phyloP scores from a whole-genome alignment of 2,888 invertebrate species.

The Ethmia dodecea region DNA sequence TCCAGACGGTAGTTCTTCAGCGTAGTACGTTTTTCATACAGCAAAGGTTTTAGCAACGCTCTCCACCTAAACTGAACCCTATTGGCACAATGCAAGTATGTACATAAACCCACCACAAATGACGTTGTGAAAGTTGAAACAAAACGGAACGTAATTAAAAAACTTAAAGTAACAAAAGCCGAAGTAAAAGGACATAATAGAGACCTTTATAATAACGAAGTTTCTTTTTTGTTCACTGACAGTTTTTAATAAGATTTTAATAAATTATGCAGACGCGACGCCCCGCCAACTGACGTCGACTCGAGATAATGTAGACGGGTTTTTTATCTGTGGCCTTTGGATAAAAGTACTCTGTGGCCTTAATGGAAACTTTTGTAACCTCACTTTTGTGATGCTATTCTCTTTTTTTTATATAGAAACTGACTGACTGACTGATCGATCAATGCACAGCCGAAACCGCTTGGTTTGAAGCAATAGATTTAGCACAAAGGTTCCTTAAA shows the following conservation, averaged over 20 bases:
- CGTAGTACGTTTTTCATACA: too few species aligned
- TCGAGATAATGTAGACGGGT: conserved; percentile 26
- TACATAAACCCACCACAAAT: too few species aligned
- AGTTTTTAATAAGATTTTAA: conserved; percentile 68
- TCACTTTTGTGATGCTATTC: too few species aligned
- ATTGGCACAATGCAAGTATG: too few species aligned
- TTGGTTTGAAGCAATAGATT: background rate
- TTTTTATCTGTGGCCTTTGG: too few species aligned
- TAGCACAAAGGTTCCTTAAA: too few species aligned
- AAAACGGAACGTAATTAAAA: conserved; percentile 37
- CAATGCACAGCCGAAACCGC: background rate
- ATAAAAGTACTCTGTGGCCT: too few species aligned
- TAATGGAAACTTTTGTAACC: too few species aligned
- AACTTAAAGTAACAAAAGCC: conserved; percentile 40
- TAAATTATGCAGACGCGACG: conserved; percentile 55
- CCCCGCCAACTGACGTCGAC: conserved; percentile 36
- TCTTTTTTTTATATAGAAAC: background rate
- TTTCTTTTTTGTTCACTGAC: conserved; percentile 52
- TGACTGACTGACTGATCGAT: background rate
- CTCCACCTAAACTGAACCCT: too few species aligned
- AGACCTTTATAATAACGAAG: conserved; percentile 40
- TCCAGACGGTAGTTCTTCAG: too few species aligned
- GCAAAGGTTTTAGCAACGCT: too few species aligned
- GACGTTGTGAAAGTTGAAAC: conserved; percentile 19
- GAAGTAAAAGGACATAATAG: conserved; percentile 38